phyloP scores from a whole-genome alignment of 1,140 invertebrate species.

The Zaprionus ghesquierei region DNA sequence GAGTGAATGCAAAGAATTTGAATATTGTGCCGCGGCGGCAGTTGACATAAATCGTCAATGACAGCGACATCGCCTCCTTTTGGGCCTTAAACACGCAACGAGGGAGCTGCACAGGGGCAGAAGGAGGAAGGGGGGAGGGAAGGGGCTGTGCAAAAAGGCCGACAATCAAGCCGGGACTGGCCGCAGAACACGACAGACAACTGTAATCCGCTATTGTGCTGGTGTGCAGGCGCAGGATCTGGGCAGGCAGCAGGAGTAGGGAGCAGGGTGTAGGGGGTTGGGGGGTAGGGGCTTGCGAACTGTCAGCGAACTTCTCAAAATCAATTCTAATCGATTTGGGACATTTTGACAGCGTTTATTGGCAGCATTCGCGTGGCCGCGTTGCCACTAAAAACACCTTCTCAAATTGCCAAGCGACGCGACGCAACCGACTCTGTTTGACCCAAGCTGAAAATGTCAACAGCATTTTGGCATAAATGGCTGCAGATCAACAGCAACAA shows the following conservation, averaged over 20 bases:
- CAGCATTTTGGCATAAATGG: slow-evolving; percentile 64
- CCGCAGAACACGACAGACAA: slow-evolving; percentile 75
- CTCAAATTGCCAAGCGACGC: slow-evolving; percentile 28
- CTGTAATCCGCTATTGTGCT: slow-evolving; percentile 73
- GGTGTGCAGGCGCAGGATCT: slow-evolving; percentile 37
- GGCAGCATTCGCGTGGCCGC: slow-evolving; percentile 74
- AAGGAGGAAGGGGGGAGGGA: not conserved
- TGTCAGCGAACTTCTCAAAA: slow-evolving; percentile 70
- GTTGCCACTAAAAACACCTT: slow-evolving; percentile 68
- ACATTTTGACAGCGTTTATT: slow-evolving; percentile 79
- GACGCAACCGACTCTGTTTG: not conserved
- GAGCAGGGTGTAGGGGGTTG: not conserved
- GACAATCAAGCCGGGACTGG: slow-evolving; percentile 37
- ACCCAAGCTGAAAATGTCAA: slow-evolving; percentile 54
- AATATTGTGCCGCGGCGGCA: slow-evolving; percentile 75
- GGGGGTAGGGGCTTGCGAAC: slow-evolving; percentile 15
- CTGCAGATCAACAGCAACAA: slow-evolving; percentile 6
- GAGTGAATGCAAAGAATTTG: slow-evolving; percentile 81
- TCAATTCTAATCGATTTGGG: slow-evolving; percentile 80
- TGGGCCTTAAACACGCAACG: slow-evolving; percentile 71
- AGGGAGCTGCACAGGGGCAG: not conserved
- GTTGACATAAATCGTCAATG: slow-evolving; percentile 81
- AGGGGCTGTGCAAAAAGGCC: slow-evolving; percentile 24
- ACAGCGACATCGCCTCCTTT: slow-evolving; percentile 79
- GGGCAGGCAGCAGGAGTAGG: not conserved